Conservation (phyloP, 2,113 vertebrate species). For the Sander vitreus region DNA sequence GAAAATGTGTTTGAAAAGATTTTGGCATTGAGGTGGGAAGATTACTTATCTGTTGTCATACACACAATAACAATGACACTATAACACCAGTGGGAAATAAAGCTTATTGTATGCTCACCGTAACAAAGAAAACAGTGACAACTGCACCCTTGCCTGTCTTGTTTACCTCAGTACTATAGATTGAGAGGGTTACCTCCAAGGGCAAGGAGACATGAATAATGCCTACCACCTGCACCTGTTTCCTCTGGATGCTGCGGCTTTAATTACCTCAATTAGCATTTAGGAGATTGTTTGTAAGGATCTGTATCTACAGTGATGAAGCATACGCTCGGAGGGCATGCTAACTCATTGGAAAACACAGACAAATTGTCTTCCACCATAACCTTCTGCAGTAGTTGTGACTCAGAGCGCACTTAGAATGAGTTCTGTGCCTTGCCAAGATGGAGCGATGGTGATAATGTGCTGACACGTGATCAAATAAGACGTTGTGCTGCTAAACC, state of each 20-base stretch:
- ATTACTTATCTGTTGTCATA: conserved; percentile 66
- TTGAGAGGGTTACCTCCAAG: conserved; percentile 83
- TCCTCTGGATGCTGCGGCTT: conserved; percentile 81
- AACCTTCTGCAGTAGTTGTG: conserved; percentile 76
- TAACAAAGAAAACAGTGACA: conserved; percentile 75
- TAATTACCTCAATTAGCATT: conserved; percentile 88
- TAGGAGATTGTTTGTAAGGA: conserved; percentile 84
- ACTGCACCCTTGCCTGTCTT: conserved; percentile 77
- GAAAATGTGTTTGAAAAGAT: conserved; percentile 55
- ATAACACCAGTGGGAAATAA: conserved; percentile 70
- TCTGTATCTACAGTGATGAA: conserved; percentile 83
- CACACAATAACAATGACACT: conserved; percentile 56
- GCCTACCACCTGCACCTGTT: conserved; percentile 83
- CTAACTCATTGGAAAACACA: conserved; percentile 78
- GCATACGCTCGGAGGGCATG: conserved; percentile 77
- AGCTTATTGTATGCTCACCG: conserved; percentile 69
- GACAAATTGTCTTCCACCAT: conserved; percentile 79
- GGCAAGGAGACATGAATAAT: conserved; percentile 85
- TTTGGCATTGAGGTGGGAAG: conserved; percentile 44
- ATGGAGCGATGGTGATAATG: conserved; percentile 69
- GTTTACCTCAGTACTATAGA: conserved; percentile 78
- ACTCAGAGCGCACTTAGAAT: conserved; percentile 72
- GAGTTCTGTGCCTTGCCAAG: conserved; percentile 63
- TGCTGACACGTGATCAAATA: conserved; percentile 74
- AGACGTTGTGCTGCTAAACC: conserved; percentile 46